Evolutionary conservation across 2,113 vertebrate genomes (phyloP), one percentile per base, ranked within the genome.

Genomic region (Zapus hudsonius): DNA sequence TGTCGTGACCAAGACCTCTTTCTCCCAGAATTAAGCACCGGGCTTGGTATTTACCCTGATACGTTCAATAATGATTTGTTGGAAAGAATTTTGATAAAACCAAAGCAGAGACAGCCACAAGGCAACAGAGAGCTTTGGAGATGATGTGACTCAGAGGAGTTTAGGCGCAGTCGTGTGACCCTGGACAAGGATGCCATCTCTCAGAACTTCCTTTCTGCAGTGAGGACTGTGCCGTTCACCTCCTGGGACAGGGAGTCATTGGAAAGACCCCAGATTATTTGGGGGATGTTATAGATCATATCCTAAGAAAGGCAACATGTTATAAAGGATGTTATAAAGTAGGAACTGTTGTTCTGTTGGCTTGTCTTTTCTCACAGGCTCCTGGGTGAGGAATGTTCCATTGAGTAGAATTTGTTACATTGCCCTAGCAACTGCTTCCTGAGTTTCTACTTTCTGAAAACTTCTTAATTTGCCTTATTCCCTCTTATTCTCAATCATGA

Each of bases 11-110:
- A 61, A 87, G 36, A 74, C 33, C 38, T 10, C 47, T 67, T 40
- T 12, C 2, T 15, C 17, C 42, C 57, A 83, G 23, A 82, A 82
- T 40, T 73, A 80, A 89, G 23, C 74, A 74, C 20, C 38, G 17
- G 27, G 33, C 19, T 61, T 86, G 10, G 23, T 29, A 52, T 88
- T 83, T 87, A 76, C 36, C 23, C 57, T 85, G 87, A 82, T 63
- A 87, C 81, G 59, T 38, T 82, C 44, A 59, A 22, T 66, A 86
- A 83, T 86, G 52, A 63, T 69, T 79, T 94, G 57, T 67, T 66
- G 42, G 59, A 96, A 76, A 80, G 85, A 82, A 93, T 20, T 92
- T 76, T 29, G 74, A 85, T 57, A 76, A 82, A 93, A 80, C 44
- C 17, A 36, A 27, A 94, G 40, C n/a, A n/a, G n/a, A n/a, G n/a